These are phyloP conservation scores for Perca fluviatilis DNA, from an alignment of 2,113 vertebrate species.

Conservation along the genomic window DNA sequence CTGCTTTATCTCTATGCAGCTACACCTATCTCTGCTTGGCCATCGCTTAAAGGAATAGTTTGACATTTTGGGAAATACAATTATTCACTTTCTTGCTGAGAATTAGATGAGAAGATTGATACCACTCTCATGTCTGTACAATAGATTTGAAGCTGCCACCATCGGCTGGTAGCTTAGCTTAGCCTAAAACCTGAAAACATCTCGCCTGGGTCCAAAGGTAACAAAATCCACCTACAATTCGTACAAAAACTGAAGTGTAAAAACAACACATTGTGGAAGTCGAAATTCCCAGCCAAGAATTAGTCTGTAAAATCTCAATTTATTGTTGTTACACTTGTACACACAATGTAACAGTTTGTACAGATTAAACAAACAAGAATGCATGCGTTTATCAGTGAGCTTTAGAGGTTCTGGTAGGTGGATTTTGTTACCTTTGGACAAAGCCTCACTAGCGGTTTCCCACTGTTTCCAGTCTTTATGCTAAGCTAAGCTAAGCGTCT, in stretches of 20 bases:
- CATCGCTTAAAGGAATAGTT: neutral
- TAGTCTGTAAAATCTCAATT: neutral
- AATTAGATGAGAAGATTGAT: neutral
- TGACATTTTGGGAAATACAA: neutral
- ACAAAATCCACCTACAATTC: neutral
- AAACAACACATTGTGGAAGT: neutral
- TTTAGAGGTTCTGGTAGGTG: neutral
- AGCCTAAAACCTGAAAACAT: neutral
- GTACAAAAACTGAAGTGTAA: neutral
- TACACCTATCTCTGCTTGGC: neutral
- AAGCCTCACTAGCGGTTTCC: neutral
- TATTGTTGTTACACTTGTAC: neutral
- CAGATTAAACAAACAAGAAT: neutral
- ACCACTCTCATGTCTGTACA: neutral
- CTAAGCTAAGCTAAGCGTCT: neutral
- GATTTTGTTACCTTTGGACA: too few relatives aligned
- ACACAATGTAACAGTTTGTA: too few relatives aligned
- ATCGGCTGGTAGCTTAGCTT: neutral
- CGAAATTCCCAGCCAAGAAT: neutral
- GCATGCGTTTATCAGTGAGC: neutral
- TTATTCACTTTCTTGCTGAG: neutral
- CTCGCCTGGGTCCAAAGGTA: too few relatives aligned
- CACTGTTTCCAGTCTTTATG: neutral
- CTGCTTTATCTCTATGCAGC: slow-evolving; percentile 23
- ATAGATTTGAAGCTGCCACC: neutral